phyloP scores from a whole-genome alignment of 1,140 invertebrate genomes.

The Drosophila pruinosa region DNA sequence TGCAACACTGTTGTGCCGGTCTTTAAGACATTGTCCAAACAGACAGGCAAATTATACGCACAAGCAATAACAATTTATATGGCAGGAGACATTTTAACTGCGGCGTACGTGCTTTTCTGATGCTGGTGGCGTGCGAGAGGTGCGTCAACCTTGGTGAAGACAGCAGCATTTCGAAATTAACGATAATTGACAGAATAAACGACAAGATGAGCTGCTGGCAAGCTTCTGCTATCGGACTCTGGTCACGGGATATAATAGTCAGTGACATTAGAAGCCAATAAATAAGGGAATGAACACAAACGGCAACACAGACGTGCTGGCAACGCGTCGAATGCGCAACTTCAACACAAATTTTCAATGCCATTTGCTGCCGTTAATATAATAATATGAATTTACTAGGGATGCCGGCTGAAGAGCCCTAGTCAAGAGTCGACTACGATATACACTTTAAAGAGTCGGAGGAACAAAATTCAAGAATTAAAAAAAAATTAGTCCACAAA shows the following conservation, averaged over 20 bases:
- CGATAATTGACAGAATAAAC: conserved; percentile 80
- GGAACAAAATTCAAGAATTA: not conserved
- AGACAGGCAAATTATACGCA: conserved; percentile 54
- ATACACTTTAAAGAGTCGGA: not conserved
- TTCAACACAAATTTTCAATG: conserved; percentile 12
- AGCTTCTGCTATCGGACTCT: conserved; percentile 17
- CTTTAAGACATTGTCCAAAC: conserved; percentile 48
- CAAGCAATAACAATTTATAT: conserved; percentile 76
- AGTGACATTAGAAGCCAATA: conserved; percentile 75
- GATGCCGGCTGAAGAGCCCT: not conserved
- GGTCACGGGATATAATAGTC: conserved; percentile 64
- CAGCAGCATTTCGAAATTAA: conserved; percentile 76
- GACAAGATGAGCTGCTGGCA: conserved; percentile 69
- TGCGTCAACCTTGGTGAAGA: conserved; percentile 67
- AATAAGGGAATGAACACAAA: conserved; percentile 76
- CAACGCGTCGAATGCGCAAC: conserved; percentile 34
- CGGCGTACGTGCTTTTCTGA: conserved; percentile 50
- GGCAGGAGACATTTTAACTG: conserved; percentile 43
- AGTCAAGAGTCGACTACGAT: not conserved
- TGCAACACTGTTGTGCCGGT: not conserved
- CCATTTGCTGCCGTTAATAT: not conserved
- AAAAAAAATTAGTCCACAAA: too few relatives aligned
- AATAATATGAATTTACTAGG: not conserved
- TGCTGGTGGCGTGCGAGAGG: conserved; percentile 46
- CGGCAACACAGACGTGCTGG: conserved; percentile 46